phyloP scores from a whole-genome alignment of 2,888 invertebrate species.

The Caenorhabditis drosophilae region DNA sequence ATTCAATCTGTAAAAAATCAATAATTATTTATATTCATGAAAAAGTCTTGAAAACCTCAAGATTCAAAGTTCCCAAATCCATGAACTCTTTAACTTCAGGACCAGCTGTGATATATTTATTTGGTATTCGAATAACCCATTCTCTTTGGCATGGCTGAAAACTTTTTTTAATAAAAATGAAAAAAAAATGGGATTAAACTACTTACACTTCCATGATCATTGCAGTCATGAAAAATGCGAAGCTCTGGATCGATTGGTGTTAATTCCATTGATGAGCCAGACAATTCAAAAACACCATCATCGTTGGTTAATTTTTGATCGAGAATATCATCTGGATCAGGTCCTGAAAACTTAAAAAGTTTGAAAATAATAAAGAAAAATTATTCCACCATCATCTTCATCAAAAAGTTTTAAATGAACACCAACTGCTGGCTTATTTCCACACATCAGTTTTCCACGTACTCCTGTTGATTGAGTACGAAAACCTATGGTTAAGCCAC shows the following conservation, averaged over 20 bases:
- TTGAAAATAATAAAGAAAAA: too few relatives aligned
- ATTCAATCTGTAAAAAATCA: conserved; percentile 46
- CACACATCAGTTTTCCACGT: conserved; percentile 60
- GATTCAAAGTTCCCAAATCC: conserved; percentile 58
- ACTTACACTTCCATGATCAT: conserved; percentile 57
- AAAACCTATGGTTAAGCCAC: conserved; percentile 27
- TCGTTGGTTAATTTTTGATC: conserved; percentile 42
- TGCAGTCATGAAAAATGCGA: conserved; percentile 66
- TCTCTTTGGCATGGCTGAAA: conserved; percentile 64
- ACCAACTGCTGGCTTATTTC: conserved; percentile 53
- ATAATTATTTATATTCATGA: not conserved
- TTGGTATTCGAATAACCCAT: conserved; percentile 66
- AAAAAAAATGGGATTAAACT: not conserved
- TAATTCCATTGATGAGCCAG: conserved; percentile 63
- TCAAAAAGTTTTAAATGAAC: conserved; percentile 62
- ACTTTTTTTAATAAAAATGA: not conserved
- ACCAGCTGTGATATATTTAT: conserved; percentile 63
- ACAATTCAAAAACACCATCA: conserved; percentile 59
- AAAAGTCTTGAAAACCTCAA: conserved; percentile 52
- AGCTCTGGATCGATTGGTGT: conserved; percentile 67
- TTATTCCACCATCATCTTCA: conserved; percentile 65
- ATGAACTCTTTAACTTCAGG: conserved; percentile 38
- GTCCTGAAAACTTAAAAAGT: too few relatives aligned
- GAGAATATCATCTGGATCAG: conserved; percentile 57
- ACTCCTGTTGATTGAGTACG: conserved; percentile 58